phyloP scores from a whole-genome alignment of 2,797 vertebrate species.

The Babyrousa celebensis region DNA sequence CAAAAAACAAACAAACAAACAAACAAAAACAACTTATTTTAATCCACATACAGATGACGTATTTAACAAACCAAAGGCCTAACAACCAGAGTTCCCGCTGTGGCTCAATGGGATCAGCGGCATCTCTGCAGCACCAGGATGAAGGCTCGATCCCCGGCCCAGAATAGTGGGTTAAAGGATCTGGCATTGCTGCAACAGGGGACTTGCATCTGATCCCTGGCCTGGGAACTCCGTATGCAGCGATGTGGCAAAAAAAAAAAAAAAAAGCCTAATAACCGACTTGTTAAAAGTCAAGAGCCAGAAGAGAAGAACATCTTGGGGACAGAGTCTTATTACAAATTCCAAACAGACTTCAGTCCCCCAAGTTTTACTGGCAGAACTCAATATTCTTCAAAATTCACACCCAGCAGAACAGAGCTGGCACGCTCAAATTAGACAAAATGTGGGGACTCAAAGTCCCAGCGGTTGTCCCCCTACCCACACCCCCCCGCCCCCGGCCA shows the following conservation, averaged over 20 bases:
- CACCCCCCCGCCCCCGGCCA: rapidly evolving
- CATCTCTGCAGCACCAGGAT: no score
- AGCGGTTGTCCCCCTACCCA: no score
- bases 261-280: not conserved
- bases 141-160: no score
- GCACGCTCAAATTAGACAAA: not conserved
- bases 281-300: conserved; percentile 22
- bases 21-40: no score
- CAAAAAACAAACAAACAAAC: no score
- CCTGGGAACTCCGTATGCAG: no score
- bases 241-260: no score
- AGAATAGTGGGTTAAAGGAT: no score
- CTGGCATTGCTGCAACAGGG: no score
- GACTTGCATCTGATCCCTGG: no score
- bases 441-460: not conserved
- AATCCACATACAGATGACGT: not conserved
- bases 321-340: not conserved
- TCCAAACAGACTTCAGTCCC: not conserved
- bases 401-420: not conserved
- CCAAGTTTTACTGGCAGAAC: not conserved
- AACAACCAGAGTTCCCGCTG: not conserved
- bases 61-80: not conserved
- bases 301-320: not conserved
- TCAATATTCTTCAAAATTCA: not conserved
- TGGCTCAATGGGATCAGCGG: no score